phyloP scores from a whole-genome alignment of 2,888 invertebrate species.

The Lypha dubia region DNA sequence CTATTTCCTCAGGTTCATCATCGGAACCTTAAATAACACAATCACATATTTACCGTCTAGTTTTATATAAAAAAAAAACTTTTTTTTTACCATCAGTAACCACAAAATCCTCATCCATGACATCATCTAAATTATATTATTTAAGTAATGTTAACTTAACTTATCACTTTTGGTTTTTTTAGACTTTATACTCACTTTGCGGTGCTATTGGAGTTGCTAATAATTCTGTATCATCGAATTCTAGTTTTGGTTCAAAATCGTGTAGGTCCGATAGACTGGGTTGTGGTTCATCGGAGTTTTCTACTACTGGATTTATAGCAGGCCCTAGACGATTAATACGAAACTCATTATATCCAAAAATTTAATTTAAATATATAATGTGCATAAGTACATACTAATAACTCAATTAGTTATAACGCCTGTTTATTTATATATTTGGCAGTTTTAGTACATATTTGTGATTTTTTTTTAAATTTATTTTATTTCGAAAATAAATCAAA shows the following conservation, averaged over 20 bases:
- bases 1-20: constrained; percentile 77
- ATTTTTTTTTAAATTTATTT: constrained; percentile 44
- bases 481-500: constrained; percentile 48
- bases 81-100: constrained; percentile 79
- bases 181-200: constrained; percentile 85
- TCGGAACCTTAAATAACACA: constrained; percentile 75
- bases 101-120: constrained; percentile 82
- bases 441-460: constrained; percentile 63
- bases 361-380: constrained; percentile 59
- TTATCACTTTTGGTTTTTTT: neutral
- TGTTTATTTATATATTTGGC: constrained; percentile 58
- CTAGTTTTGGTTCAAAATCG: constrained; percentile 88
- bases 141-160: constrained; percentile 4
- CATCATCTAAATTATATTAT: constrained; percentile 78
- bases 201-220: constrained; percentile 86
- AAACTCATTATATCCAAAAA: constrained; percentile 72
- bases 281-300: constrained; percentile 89
- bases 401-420: constrained; percentile 73
- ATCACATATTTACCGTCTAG: neutral
- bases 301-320: constrained; percentile 82
- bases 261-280: constrained; percentile 95
- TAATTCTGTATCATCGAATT: constrained; percentile 95
- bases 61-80: neutral
- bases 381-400: constrained; percentile 71
- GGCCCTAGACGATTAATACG: constrained; percentile 78